phyloP scores from a whole-genome alignment of 2,888 invertebrate species.

The Stenodera caucasica region DNA sequence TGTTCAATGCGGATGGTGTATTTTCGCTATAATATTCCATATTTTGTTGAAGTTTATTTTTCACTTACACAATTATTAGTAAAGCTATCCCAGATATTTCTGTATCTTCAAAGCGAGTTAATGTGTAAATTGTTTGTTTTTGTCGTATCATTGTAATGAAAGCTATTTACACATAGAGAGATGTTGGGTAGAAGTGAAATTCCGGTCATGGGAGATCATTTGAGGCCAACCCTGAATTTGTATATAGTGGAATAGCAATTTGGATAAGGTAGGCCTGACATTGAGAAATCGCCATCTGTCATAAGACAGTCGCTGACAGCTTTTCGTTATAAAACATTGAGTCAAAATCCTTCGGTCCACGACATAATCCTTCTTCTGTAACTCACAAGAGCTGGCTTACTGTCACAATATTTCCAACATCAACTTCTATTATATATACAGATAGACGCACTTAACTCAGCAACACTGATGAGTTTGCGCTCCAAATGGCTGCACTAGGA shows the following conservation, averaged over 20 bases:
- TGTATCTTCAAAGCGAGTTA: constrained; percentile 32
- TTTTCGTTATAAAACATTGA: constrained; percentile 41
- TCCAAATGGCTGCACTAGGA: no score
- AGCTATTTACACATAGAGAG: constrained; percentile 34
- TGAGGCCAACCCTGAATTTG: constrained; percentile 46
- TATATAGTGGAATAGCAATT: constrained; percentile 50
- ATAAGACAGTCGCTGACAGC: constrained; percentile 51
- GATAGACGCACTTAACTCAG: no score
- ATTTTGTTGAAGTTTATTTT: no score
- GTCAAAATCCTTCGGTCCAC: constrained; percentile 32
- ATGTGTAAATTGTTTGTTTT: constrained; percentile 36
- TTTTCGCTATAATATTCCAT: no score
- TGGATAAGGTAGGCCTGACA: constrained; percentile 52
- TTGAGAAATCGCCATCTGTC: constrained; percentile 52
- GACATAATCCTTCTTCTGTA: constrained; percentile 24
- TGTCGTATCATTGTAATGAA: constrained; percentile 39
- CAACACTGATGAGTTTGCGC: no score
- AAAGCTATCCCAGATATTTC: constrained; percentile 31
- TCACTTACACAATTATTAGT: constrained; percentile 32
- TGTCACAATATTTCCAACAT: constrained; percentile 26
- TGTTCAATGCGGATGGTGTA: background rate
- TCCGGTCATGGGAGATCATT: constrained; percentile 51
- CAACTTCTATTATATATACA: constrained; percentile 30
- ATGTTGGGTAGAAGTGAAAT: constrained; percentile 34
- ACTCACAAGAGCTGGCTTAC: constrained; percentile 28